These are phyloP conservation scores for Bostrychus sinensis DNA, from an alignment of 2,113 vertebrate genomes.

Conservation along the genomic window DNA sequence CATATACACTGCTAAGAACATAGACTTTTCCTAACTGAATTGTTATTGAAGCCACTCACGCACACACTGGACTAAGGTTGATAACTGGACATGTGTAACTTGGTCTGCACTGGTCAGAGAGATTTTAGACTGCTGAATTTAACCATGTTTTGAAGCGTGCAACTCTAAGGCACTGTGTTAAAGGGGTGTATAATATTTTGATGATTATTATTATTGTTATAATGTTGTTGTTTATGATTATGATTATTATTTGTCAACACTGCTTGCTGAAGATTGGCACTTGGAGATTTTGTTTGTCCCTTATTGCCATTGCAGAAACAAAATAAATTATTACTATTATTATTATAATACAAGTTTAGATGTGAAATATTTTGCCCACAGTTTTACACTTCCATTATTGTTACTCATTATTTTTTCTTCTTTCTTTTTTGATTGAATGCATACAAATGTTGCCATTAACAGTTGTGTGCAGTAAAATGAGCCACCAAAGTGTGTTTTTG, in stretches of 20 bases:
- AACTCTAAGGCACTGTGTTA: conserved; percentile 84
- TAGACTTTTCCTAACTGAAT: conserved; percentile 42
- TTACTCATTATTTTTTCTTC: conserved; percentile 7
- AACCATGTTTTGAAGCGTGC: conserved; percentile 82
- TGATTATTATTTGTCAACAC: conserved; percentile 75
- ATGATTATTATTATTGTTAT: conserved; percentile 62
- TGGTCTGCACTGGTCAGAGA: conserved; percentile 55
- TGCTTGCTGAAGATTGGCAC: conserved; percentile 83
- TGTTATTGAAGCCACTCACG: conserved; percentile 28
- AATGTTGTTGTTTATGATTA: conserved; percentile 63
- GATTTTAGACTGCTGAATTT: conserved; percentile 75
- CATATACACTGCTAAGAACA: conserved; percentile 42
- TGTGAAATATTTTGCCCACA: too few relatives aligned
- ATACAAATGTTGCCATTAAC: too few relatives aligned
- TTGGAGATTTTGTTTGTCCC: conserved; percentile 78
- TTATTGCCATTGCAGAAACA: conserved; percentile 76
- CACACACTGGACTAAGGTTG: conserved; percentile 48
- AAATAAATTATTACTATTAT: conserved; percentile 80
- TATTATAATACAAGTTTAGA: conserved; percentile 74
- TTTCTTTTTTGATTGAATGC: too few relatives aligned
- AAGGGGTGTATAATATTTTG: conserved; percentile 78
- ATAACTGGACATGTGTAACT: conserved; percentile 52
- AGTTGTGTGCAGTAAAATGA: too few relatives aligned
- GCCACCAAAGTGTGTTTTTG: too few relatives aligned
- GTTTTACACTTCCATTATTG: conserved; percentile 18